These are phyloP conservation scores for Pipistrellus kuhlii DNA, from an alignment of 2,797 vertebrate genomes.

Conservation along the genomic window DNA sequence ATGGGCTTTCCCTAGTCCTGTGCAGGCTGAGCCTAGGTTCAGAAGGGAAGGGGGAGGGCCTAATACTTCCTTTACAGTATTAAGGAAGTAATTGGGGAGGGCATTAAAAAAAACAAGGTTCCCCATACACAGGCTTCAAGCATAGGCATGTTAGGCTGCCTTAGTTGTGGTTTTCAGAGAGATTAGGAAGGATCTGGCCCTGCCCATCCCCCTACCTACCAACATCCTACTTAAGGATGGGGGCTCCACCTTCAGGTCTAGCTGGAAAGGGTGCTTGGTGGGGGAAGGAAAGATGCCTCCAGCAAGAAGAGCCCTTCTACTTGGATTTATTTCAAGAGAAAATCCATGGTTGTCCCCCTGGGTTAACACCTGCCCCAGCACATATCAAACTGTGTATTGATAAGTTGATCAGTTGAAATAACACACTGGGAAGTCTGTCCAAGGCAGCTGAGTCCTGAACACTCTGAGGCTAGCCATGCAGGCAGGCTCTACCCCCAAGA, in stretches of 20 bases:
- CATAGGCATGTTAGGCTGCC: neutral
- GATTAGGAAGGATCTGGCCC: slow-evolving; percentile 41
- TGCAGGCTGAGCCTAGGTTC: neutral
- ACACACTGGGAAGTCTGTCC: neutral
- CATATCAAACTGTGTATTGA: neutral
- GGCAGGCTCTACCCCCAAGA: neutral
- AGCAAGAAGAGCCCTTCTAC: slow-evolving; percentile 1
- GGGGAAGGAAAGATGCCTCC: neutral
- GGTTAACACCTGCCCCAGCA: slow-evolving; percentile 14
- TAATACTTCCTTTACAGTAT: neutral
- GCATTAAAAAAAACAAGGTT: slow-evolving; percentile 22
- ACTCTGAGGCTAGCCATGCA: neutral
- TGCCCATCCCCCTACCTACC: neutral
- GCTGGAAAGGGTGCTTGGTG: neutral
- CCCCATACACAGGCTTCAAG: neutral
- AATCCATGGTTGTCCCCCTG: neutral
- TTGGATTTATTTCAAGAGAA: slow-evolving; percentile 65
- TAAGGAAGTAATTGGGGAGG: neutral
- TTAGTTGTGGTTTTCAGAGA: slow-evolving; percentile 30
- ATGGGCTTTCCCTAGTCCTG: neutral
- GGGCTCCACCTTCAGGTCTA: too few species aligned
- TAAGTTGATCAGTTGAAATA: slow-evolving; percentile 54
- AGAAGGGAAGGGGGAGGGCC: too few species aligned
- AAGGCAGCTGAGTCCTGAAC: neutral
- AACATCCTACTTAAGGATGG: neutral